Evolutionary conservation across 2,797 vertebrate species (phyloP), one percentile per base, ranked within the genome.

Genomic region (Fistularia tabacaria): DNA sequence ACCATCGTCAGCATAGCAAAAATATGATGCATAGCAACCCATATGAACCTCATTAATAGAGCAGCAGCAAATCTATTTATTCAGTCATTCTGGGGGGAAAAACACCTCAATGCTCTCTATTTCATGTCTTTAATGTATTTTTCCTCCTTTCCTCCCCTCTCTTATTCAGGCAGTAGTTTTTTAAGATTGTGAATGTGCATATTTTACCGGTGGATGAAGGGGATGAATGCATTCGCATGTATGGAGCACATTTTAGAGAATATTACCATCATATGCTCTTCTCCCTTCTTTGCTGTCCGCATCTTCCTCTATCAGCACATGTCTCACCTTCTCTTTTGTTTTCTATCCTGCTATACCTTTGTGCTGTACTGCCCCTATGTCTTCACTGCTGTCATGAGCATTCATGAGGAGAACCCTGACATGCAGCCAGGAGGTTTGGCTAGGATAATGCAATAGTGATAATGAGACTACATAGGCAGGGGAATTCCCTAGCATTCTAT

Each of bases 11-110:
- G 76, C 80, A 80, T 80, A 82, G 82, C 80, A 84, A 74, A 81
- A 45, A 87, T 83, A 82, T 85, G 84, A 87, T 79, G 79, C 75
- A 78, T 66, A 70, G 68, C 83, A 83, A 83, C 82, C 79, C 77
- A 67, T 74, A 75, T 81, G 79, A 87, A 87, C 81, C 81, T 84
- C 83, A 87, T 87, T 85, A 88, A 87, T 81, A 84, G 74, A 83
- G 76, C 81, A 86, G 77, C 77, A 79, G 79, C 69, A 85, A 81
- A 87, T 86, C 85, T 85, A 85, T 89, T 87, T 82, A 85, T 87
- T 85, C 80, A 85, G 77, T 85, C 72, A 83, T 79, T 83, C 76
- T 60, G 59, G 79, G 80, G 69, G 64, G 63, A 77, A 79, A 81
- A 84, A 85, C 79, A 74, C 81, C 63, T 83, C 77, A 63, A 51